These are phyloP conservation scores for Manis pentadactyla DNA, from an alignment of 2,797 vertebrate genomes.

Conservation along the genomic window DNA sequence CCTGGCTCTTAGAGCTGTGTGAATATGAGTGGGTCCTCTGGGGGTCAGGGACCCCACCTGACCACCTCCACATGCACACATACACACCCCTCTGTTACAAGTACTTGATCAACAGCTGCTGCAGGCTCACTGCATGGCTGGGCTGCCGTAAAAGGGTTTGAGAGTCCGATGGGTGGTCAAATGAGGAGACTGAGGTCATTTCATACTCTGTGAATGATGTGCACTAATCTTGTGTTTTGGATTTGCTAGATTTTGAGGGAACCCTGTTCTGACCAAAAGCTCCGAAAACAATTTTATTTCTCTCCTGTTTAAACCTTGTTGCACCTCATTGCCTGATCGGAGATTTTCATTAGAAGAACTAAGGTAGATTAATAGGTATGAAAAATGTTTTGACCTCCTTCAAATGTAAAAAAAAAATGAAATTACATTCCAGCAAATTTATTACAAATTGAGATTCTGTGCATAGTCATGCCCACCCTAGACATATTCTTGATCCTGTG, in stretches of 20 bases:
- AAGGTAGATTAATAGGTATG: slow-evolving; percentile 9
- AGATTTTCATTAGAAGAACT: slow-evolving; percentile 51
- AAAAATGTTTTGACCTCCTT: slow-evolving; percentile 15
- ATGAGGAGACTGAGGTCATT: not conserved
- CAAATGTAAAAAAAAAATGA: slow-evolving; percentile 48
- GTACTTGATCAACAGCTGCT: not conserved
- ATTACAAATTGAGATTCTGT: slow-evolving; percentile 45
- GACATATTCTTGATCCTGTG: slow-evolving; percentile 48
- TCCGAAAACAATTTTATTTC: slow-evolving; percentile 36
- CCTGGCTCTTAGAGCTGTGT: not conserved
- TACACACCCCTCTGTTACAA: too few relatives aligned
- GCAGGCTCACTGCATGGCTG: not conserved
- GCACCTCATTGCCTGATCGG: not conserved
- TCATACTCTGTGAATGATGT: not conserved
- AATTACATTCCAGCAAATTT: slow-evolving; percentile 26
- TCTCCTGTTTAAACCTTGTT: slow-evolving; percentile 5
- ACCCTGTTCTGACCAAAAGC: not conserved
- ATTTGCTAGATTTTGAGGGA: not conserved
- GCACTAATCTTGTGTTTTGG: not conserved
- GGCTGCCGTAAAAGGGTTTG: not conserved
- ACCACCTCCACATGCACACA: too few relatives aligned
- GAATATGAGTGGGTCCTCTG: not conserved
- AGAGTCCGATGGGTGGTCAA: not conserved
- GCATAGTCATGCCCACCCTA: not conserved
- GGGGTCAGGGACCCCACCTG: not conserved